Evolutionary conservation across 2,888 invertebrate species (phyloP).

Genomic region (Apodemia duryi): DNA sequence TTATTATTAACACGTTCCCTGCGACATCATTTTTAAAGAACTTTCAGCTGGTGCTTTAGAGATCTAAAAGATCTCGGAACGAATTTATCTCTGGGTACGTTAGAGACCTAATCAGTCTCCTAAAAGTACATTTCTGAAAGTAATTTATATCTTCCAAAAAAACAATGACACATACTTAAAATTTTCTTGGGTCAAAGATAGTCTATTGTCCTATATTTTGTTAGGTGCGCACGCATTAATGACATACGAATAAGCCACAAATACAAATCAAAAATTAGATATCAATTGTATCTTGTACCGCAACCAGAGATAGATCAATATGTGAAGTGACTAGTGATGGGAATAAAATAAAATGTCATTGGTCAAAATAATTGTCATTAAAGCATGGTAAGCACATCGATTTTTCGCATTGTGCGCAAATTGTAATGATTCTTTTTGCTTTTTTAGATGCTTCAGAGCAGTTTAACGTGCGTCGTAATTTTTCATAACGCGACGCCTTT

Average conservation of each 20-base stretch:
- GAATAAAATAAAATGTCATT: conserved; percentile 27
- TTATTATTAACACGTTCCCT: too few species aligned
- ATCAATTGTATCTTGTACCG: conserved; percentile 28
- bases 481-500: conserved; percentile 28
- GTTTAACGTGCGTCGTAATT: conserved; percentile 26
- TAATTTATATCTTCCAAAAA: conserved; percentile 27
- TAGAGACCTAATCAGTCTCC: background rate
- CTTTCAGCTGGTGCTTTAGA: conserved; percentile 5
- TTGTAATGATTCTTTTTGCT: conserved; percentile 28
- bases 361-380: conserved; percentile 3
- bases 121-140: conserved; percentile 23
- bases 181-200: conserved; percentile 14
- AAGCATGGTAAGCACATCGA: conserved; percentile 30
- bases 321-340: conserved; percentile 21
- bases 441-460: conserved; percentile 26
- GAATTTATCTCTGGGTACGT: background rate
- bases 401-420: conserved; percentile 27
- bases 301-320: conserved; percentile 28
- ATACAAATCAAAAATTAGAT: conserved; percentile 22
- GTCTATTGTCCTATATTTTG: conserved; percentile 22
- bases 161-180: conserved; percentile 22
- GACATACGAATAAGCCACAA: conserved; percentile 21
- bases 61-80: background rate
- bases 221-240: conserved; percentile 19
- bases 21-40: too few species aligned